A percentile compares a stretch with the other conserved stretches of the same genome.
phyloP scores from a whole-genome alignment of 2,888 invertebrate species.

The Apamea crenata region DNA sequence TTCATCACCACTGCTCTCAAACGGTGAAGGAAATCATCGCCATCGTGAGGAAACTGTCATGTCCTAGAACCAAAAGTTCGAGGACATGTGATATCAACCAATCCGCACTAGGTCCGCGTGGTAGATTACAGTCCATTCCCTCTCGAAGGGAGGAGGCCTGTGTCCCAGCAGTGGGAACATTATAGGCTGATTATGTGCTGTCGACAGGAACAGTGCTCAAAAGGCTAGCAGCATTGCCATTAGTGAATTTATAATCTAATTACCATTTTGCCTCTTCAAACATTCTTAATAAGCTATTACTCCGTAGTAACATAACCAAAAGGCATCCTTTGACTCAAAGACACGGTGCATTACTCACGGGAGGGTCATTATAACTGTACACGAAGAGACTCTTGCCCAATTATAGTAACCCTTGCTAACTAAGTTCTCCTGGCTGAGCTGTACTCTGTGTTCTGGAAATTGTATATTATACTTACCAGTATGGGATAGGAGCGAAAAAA shows the following conservation, averaged over 20 bases:
- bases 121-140: no score
- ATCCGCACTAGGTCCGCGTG: no score
- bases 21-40: no score
- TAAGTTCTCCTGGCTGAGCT: neutral
- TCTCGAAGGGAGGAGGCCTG: no score
- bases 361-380: conserved; percentile 44
- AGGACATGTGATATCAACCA: no score
- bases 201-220: no score
- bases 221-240: no score
- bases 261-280: neutral
- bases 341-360: conserved; percentile 28
- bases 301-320: neutral
- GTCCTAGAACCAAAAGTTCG: no score
- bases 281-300: neutral
- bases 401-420: conserved; percentile 16
- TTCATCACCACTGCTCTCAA: no score
- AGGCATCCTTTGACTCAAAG: conserved; percentile 49
- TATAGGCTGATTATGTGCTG: no score
- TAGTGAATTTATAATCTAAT: neutral
- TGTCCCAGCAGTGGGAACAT: no score
- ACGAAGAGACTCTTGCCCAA: conserved; percentile 5
- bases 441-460: neutral
- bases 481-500: neutral
- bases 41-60: no score
- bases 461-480: neutral